Base-by-base conservation (phyloP, 2,113 vertebrate genomes). In the Brachyistius frenatus region DNA sequence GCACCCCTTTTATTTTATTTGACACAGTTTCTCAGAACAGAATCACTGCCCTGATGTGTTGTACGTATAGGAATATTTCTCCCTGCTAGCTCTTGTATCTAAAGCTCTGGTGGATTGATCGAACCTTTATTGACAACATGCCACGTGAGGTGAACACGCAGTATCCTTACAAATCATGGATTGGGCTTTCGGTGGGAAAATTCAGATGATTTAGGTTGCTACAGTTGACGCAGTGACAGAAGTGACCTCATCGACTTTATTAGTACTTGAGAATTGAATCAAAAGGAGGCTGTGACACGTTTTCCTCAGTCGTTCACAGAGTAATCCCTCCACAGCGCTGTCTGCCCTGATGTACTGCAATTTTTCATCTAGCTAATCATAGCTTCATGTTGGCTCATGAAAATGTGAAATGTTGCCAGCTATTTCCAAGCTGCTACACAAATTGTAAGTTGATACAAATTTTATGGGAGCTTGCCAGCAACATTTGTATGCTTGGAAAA, bases 401-500 rank as follows among this genome's bases (percentile, higher is more conserved):
- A 68, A 73, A 86, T 74, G 55, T 84, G 76, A 67, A 66, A 72
- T 77, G 57, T 68, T 68, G 52, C 79, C 41, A 67, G 64, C 76
- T 8, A 49, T 66, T 64, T 79, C 44, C 49, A 70, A 77, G 78
- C 68, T 65, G 72, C 69, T 73, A 49, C 11, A 76, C 56, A 15
- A 78, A 67, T 57, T 76, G 30, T 67, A 66, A 63, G 8, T 67
- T 23, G 52, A 54, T 74, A 23, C 37, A 52, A 66, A 65, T 70
- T 62, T 56, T 62, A 62, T 11, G 9, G 63, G 53, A 73, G 65
- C 54, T 30, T 69, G 47, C 82, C 53, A 47, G 60, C 41, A 79
- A 68, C 55, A 68, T 76, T 72, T 80, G 10, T 78, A 64, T 30
- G 36, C 72, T 81, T 84, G 73, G 32, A 46, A 80, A 86, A 82